A percentile compares a stretch with the other conserved stretches of the same genome.
Evolutionary conservation across 2,888 invertebrate species (phyloP).

Genomic region (Drosophila tanythrix): DNA sequence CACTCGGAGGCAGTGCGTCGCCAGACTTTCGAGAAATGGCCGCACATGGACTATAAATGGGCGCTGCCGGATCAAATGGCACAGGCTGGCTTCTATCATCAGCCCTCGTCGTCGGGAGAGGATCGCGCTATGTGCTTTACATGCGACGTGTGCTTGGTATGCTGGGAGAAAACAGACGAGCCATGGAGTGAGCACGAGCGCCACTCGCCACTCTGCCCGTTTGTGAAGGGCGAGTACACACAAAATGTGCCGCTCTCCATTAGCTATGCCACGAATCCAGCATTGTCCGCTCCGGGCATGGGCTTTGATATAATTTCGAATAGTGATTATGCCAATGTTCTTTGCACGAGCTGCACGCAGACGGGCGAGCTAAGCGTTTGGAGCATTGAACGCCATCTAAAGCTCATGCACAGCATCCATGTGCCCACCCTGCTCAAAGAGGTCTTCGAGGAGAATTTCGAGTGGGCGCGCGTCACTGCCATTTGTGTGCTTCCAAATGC

Average conservation of each 20-base stretch:
- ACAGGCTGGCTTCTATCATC: conserved; percentile 98
- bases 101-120: conserved; percentile 94
- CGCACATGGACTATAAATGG: conserved; percentile 99
- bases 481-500: conserved; percentile 91
- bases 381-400: conserved; percentile 92
- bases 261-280: conserved; percentile 93
- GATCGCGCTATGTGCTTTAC: conserved; percentile 98
- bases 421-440: conserved; percentile 81
- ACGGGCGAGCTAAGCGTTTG: conserved; percentile 92
- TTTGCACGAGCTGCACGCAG: conserved; percentile 86
- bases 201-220: conserved; percentile 96
- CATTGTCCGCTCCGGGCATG: conserved; percentile 85
- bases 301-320: conserved; percentile 87
- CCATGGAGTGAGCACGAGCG: conserved; percentile 99
- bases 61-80: conserved; percentile 98
- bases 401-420: conserved; percentile 88
- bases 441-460: conserved; percentile 80
- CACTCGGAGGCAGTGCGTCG: conserved; percentile 96
- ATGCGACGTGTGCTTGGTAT: conserved; percentile 96
- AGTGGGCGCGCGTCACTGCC: conserved; percentile 87
- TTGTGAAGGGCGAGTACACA: conserved; percentile 97
- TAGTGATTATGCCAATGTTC: conserved; percentile 87
- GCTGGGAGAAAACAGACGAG: conserved; percentile 98
- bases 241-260: conserved; percentile 96
- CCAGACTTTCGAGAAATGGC: conserved; percentile 97